A percentile compares a stretch with the other conserved stretches of the same genome.
Evolutionary conservation across 2,888 invertebrate genomes (phyloP).

Genomic region (Notodonta ziczac): DNA sequence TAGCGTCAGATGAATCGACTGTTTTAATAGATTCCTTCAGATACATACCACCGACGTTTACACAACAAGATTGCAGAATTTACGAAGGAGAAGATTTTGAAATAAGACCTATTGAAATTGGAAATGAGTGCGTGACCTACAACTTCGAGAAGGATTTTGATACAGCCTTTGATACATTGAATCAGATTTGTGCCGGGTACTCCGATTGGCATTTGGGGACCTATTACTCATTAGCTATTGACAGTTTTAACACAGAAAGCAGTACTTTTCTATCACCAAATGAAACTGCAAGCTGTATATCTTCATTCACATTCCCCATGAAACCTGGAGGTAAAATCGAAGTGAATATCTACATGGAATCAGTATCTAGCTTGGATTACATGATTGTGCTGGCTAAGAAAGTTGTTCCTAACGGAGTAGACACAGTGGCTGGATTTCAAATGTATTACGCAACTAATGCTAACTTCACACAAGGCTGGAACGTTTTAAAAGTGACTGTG

Average conservation of each 20-base stretch:
- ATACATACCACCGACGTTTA: slow-evolving; percentile 8
- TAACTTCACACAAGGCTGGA: slow-evolving; percentile 46
- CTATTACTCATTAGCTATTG: slow-evolving; percentile 16
- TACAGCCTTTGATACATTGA: slow-evolving; percentile 8
- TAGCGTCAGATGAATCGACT: slow-evolving; percentile 9
- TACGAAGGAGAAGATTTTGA: slow-evolving; percentile 3
- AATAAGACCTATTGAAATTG: neutral
- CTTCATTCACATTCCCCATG: slow-evolving; percentile 18
- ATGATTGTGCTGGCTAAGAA: slow-evolving; percentile 48
- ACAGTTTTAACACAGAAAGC: slow-evolving; percentile 14
- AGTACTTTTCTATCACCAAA: slow-evolving; percentile 19
- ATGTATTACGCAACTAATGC: slow-evolving; percentile 40
- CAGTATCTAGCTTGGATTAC: slow-evolving; percentile 39
- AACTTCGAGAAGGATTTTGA: slow-evolving; percentile 21
- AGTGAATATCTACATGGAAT: slow-evolving; percentile 40
- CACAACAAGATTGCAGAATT: slow-evolving; percentile 1
- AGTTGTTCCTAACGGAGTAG: slow-evolving; percentile 28
- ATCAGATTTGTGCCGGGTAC: slow-evolving; percentile 15
- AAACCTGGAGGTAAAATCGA: slow-evolving; percentile 35
- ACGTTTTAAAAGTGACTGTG: slow-evolving; percentile 37
- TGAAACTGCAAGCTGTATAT: slow-evolving; percentile 19
- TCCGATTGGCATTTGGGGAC: slow-evolving; percentile 20
- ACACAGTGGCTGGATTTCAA: slow-evolving; percentile 44
- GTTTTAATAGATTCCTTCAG: slow-evolving; percentile 11
- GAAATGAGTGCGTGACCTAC: slow-evolving; percentile 1